phyloP scores from a whole-genome alignment of 1,140 invertebrate species.

The Calephelis virginiensis region DNA sequence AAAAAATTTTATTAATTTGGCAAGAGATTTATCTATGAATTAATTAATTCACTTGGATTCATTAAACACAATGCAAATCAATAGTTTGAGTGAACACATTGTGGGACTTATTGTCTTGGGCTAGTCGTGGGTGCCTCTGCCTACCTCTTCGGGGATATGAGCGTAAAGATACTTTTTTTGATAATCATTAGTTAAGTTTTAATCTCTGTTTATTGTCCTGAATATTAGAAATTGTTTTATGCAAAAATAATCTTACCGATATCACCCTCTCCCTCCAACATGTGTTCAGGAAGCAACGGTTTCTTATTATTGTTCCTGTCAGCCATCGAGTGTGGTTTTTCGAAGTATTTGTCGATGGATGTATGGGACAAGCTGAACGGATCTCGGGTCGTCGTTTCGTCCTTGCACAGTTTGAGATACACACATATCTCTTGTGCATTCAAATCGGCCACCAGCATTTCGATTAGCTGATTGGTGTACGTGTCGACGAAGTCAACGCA shows the following conservation, averaged over 20 bases:
- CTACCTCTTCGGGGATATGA: too few relatives aligned
- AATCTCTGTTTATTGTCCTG: too few relatives aligned
- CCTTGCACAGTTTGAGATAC: conserved; percentile 84
- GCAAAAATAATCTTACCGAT: conserved; percentile 75
- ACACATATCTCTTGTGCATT: conserved; percentile 88
- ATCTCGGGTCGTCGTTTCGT: conserved; percentile 55
- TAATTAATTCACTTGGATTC: too few relatives aligned
- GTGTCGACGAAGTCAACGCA: conserved; percentile 88
- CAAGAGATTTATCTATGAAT: too few relatives aligned
- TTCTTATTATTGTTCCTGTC: conserved; percentile 62
- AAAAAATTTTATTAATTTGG: too few relatives aligned
- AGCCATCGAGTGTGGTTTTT: conserved; percentile 48
- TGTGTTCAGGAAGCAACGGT: conserved; percentile 46
- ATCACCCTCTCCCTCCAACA: conserved; percentile 72
- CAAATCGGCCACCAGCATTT: conserved; percentile 87
- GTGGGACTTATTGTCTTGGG: too few relatives aligned
- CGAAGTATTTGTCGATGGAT: conserved; percentile 52
- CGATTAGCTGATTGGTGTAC: conserved; percentile 87
- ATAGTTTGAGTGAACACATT: too few relatives aligned
- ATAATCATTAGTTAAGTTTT: too few relatives aligned
- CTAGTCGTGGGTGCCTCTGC: too few relatives aligned
- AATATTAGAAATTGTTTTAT: too few relatives aligned
- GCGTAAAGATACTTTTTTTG: too few relatives aligned
- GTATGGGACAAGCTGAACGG: conserved; percentile 39
- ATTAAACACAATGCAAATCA: too few relatives aligned